Evolutionary conservation across 2,113 vertebrate genomes (phyloP), one percentile per base, ranked within the genome.

Genomic region (Psittacula cyanocephala): DNA sequence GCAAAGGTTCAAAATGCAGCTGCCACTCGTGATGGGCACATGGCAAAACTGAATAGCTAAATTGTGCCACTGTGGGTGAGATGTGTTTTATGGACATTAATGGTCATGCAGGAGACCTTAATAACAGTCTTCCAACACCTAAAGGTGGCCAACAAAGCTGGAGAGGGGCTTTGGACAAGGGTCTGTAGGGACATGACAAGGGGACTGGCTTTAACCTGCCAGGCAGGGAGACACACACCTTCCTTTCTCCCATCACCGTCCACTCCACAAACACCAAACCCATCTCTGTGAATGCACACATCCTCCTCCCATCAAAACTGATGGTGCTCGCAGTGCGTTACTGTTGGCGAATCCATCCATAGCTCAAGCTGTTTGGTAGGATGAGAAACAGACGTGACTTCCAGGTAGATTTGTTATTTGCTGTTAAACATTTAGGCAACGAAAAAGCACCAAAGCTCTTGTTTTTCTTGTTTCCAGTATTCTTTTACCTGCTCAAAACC

Each of bases 311-410:
- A n/a, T 9, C 60, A 18, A 16, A 50, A 8, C 35, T 0, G 11
- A 12, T 0, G 35, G 28, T 12, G 4, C 1, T 11, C 16, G 25
- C 50, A 11, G n/a, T 0, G 17, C 29, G 2, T 10, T 6, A 2
- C 25, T 19, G 7, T 1, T 2, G 20, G 23, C 7, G 13, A 74
- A 11, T 12, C 27, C 27, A 2, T 18, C 74, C 5, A 6, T 15
- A 44, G 72, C 63, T 63, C 60, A 37, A 28, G 49, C 20, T n/a
- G 37, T 28, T 59, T 15, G 20, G 10, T 22, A 53, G 85, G 14
- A 23, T 11, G 52, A 62, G 52, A 67, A 62, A 28, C 20, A 71
- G 64, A 41, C 17, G 22, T 0, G 0, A 25, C 27, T 22, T 5
- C 17, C 63, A 85, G 55, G 35, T 39, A n/a, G 53, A 29, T 18